These are phyloP conservation scores for Heliconius eleuchia DNA, from an alignment of 1,140 invertebrate genomes.

Conservation along the genomic window DNA sequence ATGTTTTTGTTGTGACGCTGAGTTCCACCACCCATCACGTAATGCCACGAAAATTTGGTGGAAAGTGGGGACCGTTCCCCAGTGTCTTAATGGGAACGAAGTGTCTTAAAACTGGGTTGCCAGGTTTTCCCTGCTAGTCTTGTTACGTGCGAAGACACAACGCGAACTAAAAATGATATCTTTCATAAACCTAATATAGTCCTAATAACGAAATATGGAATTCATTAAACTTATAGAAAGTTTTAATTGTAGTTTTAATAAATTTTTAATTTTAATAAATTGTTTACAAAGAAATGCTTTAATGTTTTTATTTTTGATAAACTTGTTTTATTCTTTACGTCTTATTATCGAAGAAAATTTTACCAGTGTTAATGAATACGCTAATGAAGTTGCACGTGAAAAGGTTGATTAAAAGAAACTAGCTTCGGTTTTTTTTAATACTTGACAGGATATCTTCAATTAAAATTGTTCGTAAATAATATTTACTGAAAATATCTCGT, in stretches of 20 bases:
- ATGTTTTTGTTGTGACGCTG: no score
- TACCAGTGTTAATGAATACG: slow-evolving; percentile 1
- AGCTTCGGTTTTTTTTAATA: not conserved
- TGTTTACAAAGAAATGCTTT: not conserved
- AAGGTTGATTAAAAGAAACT: not conserved
- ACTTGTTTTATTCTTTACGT: not conserved
- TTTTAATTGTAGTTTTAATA: not conserved
- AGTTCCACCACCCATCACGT: no score
- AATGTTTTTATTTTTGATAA: not conserved
- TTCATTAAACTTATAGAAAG: not conserved
- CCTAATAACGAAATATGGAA: no score
- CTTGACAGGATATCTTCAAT: not conserved
- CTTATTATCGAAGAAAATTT: not conserved
- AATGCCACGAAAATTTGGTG: no score
- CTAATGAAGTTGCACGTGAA: not conserved
- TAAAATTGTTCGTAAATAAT: not conserved
- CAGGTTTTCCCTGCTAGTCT: no score
- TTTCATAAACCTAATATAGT: no score
- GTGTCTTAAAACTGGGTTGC: no score
- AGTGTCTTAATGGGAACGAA: no score
- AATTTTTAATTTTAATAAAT: not conserved
- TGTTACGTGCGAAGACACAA: no score
- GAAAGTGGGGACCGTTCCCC: no score
- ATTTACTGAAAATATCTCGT: slow-evolving; percentile 3
- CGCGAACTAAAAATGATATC: no score